Percentiles rank a stretch among this genome's conserved stretches.
These are phyloP conservation scores for Furcifer pardalis DNA, from an alignment of 2,797 vertebrate species.

Conservation along the genomic window DNA sequence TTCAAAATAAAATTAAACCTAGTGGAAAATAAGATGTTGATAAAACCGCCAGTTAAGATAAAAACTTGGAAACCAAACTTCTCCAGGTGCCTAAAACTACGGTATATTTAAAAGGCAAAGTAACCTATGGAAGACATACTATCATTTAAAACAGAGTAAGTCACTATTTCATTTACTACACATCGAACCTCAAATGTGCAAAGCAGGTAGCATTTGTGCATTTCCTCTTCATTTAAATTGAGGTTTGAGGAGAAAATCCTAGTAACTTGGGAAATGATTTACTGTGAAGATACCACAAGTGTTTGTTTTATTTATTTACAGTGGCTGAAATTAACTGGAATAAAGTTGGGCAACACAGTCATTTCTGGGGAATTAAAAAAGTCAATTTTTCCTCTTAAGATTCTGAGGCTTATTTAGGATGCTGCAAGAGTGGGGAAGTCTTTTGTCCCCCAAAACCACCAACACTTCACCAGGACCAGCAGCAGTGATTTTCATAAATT, in stretches of 20 bases:
- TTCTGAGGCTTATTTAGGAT: not conserved
- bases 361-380: not conserved
- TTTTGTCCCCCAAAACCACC: too few relatives aligned
- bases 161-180: not conserved
- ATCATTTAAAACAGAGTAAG: too few relatives aligned
- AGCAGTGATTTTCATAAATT: too few relatives aligned
- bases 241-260: not conserved
- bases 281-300: too few relatives aligned
- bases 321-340: too few relatives aligned
- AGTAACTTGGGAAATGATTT: not conserved
- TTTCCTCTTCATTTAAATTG: not conserved
- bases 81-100: not conserved
- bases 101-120: too few relatives aligned
- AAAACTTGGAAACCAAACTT: not conserved
- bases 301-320: not conserved
- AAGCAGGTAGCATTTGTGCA: not conserved
- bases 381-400: too few relatives aligned
- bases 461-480: not conserved
- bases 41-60: not conserved
- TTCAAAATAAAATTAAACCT: too few relatives aligned
- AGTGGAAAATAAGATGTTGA: not conserved
- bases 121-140: too few relatives aligned
- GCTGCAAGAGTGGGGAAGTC: not conserved
- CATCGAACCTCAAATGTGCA: not conserved
- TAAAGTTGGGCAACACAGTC: not conserved